phyloP scores from a whole-genome alignment of 2,888 invertebrate genomes.

The Pimpla rufipes region DNA sequence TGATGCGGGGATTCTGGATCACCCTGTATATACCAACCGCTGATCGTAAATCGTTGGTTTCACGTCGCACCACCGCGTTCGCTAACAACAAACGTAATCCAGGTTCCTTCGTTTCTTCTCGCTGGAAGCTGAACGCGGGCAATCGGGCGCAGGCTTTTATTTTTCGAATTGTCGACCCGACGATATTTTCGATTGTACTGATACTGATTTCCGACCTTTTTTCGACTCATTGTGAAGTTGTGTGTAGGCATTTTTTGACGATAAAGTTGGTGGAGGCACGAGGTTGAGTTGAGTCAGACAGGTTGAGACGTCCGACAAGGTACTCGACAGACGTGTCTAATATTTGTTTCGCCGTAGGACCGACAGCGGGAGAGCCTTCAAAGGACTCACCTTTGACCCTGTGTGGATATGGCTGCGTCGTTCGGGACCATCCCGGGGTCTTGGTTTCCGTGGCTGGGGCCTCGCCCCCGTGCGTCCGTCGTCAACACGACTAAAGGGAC shows the following conservation, averaged over 20 bases:
- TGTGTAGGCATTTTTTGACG: no score
- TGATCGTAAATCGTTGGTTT: conserved; percentile 32
- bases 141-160: background rate
- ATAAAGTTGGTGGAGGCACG: no score
- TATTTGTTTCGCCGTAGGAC: background rate
- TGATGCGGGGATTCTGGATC: no score
- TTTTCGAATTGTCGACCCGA: background rate
- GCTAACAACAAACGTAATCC: background rate
- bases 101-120: background rate
- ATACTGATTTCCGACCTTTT: no score
- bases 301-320: background rate
- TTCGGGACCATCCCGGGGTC: background rate
- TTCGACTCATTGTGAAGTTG: no score
- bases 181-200: no score
- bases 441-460: background rate
- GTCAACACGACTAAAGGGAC: conserved; percentile 13
- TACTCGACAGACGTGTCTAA: no score
- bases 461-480: background rate
- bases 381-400: background rate
- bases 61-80: background rate
- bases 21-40: conserved; percentile 10
- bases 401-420: background rate
- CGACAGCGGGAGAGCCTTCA: background rate
- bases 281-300: no score
- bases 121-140: background rate